Evolutionary conservation across 2,113 vertebrate species (phyloP).

Genomic region (Phaethornis superciliosus): DNA sequence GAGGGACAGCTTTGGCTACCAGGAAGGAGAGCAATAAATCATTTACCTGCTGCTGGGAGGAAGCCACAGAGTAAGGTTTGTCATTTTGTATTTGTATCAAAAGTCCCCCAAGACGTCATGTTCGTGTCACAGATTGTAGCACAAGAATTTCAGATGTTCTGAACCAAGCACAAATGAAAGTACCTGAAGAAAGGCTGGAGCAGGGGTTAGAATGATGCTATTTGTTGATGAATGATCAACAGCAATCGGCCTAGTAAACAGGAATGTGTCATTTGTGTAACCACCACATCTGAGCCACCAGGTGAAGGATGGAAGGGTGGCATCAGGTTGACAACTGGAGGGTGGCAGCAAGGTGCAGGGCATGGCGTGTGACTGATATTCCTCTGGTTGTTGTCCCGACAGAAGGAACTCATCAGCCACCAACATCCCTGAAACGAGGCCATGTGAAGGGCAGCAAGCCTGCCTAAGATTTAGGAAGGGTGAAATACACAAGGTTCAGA

Average conservation of each 20-base stretch:
- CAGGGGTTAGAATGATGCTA: neutral
- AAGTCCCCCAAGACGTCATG: neutral
- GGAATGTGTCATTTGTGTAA: slow-evolving; percentile 14
- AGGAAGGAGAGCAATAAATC: neutral
- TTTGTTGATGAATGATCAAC: neutral
- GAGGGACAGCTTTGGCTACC: neutral
- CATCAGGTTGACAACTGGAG: neutral
- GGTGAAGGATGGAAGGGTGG: neutral
- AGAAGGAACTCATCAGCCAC: neutral
- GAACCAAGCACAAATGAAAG: neutral
- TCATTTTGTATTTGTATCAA: neutral
- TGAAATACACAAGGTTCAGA: neutral
- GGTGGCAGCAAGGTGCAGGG: neutral
- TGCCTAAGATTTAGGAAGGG: neutral
- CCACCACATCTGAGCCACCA: neutral
- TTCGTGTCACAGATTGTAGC: neutral
- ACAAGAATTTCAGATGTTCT: neutral
- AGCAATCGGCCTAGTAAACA: neutral
- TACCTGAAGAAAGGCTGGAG: neutral
- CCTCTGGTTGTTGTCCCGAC: neutral
- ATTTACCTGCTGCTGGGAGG: neutral
- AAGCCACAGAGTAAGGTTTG: neutral
- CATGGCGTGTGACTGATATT: fast-evolving
- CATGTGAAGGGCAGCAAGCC: neutral
- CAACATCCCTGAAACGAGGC: neutral